Evolutionary conservation across 2,113 vertebrate species (phyloP).

Genomic region (Trichechus manatus): DNA sequence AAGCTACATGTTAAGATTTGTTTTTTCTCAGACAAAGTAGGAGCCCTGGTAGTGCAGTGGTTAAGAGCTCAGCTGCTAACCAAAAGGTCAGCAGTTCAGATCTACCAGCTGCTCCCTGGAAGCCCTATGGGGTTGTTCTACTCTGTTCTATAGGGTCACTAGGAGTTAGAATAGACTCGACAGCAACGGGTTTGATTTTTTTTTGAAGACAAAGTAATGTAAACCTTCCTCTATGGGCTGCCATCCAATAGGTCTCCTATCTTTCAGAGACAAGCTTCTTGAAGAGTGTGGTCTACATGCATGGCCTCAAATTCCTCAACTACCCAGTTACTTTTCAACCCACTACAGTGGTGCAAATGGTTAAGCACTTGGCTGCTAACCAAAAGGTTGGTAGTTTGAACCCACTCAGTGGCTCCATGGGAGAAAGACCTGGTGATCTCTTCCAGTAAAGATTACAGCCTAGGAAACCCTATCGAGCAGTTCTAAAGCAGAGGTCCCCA

Average conservation of each 20-base stretch:
- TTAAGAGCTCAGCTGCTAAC: too few species aligned
- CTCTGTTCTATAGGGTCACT: too few species aligned
- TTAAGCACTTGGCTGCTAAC: not conserved
- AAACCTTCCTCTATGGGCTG: not conserved
- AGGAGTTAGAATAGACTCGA: too few species aligned
- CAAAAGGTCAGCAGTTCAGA: too few species aligned
- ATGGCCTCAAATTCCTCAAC: not conserved
- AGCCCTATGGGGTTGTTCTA: too few species aligned
- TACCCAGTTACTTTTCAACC: too few species aligned
- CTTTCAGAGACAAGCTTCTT: not conserved
- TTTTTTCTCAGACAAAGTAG: not conserved
- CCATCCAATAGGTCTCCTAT: not conserved
- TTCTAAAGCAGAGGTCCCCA: too few species aligned
- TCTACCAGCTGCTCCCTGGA: too few species aligned
- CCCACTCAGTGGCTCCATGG: not conserved
- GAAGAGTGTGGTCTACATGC: not conserved
- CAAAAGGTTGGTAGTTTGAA: not conserved
- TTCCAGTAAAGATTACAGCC: too few species aligned
- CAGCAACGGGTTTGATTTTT: too few species aligned
- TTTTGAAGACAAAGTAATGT: not conserved
- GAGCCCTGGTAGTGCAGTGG: too few species aligned
- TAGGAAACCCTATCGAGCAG: not conserved
- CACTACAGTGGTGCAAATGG: not conserved
- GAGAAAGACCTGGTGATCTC: not conserved
- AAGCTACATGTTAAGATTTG: not conserved